Base-by-base conservation (phyloP, 2,113 vertebrate genomes). In the Trachemys scripta region DNA sequence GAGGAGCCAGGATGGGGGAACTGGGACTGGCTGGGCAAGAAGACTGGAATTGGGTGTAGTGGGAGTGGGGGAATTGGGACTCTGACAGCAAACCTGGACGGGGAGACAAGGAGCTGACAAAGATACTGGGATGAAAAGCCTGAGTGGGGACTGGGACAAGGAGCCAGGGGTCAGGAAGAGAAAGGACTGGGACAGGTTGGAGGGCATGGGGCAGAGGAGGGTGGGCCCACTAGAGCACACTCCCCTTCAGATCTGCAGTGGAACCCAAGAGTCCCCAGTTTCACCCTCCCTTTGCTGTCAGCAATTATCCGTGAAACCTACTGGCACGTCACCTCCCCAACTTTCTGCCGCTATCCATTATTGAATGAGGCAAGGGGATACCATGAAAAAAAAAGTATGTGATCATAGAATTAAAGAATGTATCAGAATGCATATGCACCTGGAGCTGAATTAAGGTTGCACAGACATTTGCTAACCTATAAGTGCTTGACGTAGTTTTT, bases 401-500 rank as follows among this genome's bases (percentile, higher is more conserved):
- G 35, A 69, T 69, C 8, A 4, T 69, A n/a, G 62, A 35, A 35
- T 62, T 31, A 62, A 31, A 31, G 12, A 29, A 14, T 62, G 13
- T 19, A 35, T n/a, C 62, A n/a, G 14, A n/a, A n/a, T n/a, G 31
- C 14, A 69, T 19, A 9, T 69, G 35, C 16, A n/a, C 3, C 31
- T 17, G 31, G 62, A 31, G 14, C 31, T 8, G 2, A 69, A n/a
- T 69, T 69, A 69, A 19, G 62, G 35, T 38, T 38, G n/a, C 65
- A 6, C n/a, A 72, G 35, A 72, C 9, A 72, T 38, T 72, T 72
- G 65, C 17, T 94, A 50, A 22, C 69, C 59, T 38, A 22, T 75
- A 50, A 78, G 31, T 0, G 0, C 47, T 82, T 82, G 24, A 17
- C 0, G 0, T 16, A 29, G 49, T 13, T 29, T 56, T 2, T 53